Evolutionary conservation across 2,113 vertebrate species (phyloP).

Genomic region (Serilophus lunatus): DNA sequence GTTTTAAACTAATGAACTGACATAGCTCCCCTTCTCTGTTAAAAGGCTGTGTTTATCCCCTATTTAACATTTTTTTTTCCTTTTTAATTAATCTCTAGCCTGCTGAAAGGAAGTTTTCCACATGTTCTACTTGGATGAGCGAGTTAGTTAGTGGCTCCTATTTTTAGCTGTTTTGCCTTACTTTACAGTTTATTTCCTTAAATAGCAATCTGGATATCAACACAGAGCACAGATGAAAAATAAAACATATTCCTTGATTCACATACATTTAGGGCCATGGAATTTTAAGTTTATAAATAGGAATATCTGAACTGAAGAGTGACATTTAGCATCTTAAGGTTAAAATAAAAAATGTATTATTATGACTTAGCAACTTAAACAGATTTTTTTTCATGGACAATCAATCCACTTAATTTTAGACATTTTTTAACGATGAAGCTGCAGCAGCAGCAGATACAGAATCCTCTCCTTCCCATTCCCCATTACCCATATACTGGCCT

Average conservation of each 20-base stretch:
- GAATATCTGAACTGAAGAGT: neutral
- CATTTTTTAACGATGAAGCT: neutral
- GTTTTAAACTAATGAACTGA: neutral
- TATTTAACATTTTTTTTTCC: neutral
- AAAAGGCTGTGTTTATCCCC: neutral
- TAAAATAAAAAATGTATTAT: neutral
- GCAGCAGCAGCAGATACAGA: neutral
- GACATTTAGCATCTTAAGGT: neutral
- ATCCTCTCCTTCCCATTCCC: neutral
- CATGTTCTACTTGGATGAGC: conserved; percentile 54
- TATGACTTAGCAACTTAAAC: neutral
- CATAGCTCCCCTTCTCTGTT: neutral
- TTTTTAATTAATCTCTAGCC: conserved; percentile 7
- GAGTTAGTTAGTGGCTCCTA: conserved; percentile 44
- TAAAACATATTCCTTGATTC: conserved; percentile 8
- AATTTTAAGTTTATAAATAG: conserved; percentile 13
- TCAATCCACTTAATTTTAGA: neutral
- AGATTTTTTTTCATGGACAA: neutral
- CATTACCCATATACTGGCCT: neutral
- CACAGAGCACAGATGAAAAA: conserved; percentile 16
- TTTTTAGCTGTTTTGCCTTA: conserved; percentile 69
- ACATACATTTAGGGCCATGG: neutral
- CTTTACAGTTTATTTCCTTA: conserved; percentile 67
- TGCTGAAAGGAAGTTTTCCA: conserved; percentile 38
- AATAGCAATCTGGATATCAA: conserved; percentile 61